Evolutionary conservation across 2,888 invertebrate genomes (phyloP).

Genomic region (Leptinotarsa peninsularis): DNA sequence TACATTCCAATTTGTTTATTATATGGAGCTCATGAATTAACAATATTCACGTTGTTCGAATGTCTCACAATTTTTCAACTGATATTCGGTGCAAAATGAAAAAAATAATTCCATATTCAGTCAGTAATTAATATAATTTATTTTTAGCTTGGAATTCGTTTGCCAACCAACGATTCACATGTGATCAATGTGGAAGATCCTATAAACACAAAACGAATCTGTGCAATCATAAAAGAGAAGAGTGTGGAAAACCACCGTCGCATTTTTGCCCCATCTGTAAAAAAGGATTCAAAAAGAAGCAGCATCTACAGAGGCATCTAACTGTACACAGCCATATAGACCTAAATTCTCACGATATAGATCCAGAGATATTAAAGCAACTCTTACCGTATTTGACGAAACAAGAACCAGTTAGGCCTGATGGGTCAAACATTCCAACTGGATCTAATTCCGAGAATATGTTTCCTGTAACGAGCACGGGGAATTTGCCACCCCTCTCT

Average conservation of each 20-base stretch:
- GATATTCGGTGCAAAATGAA: not conserved
- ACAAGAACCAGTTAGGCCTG: not conserved
- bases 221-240: slow-evolving; percentile 67
- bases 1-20: too few relatives aligned
- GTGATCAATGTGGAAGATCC: slow-evolving; percentile 57
- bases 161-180: slow-evolving; percentile 47
- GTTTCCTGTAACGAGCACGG: not conserved
- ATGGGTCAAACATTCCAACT: slow-evolving; percentile 13
- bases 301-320: slow-evolving; percentile 59
- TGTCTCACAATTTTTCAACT: not conserved
- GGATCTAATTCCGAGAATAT: slow-evolving; percentile 7
- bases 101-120: not conserved
- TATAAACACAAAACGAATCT: slow-evolving; percentile 65
- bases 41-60: too few relatives aligned
- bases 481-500: slow-evolving; percentile 27
- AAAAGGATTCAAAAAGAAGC: slow-evolving; percentile 62
- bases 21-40: too few relatives aligned
- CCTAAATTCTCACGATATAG: slow-evolving; percentile 21
- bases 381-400: slow-evolving; percentile 28
- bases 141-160: slow-evolving; percentile 34
- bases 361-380: slow-evolving; percentile 31
- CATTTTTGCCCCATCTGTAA: slow-evolving; percentile 66
- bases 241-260: slow-evolving; percentile 68
- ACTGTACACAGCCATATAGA: slow-evolving; percentile 49
- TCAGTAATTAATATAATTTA: not conserved